Evolutionary conservation across 2,797 vertebrate genomes (phyloP), one percentile per base, ranked within the genome.

Genomic region (Ptychadena robeensis): DNA sequence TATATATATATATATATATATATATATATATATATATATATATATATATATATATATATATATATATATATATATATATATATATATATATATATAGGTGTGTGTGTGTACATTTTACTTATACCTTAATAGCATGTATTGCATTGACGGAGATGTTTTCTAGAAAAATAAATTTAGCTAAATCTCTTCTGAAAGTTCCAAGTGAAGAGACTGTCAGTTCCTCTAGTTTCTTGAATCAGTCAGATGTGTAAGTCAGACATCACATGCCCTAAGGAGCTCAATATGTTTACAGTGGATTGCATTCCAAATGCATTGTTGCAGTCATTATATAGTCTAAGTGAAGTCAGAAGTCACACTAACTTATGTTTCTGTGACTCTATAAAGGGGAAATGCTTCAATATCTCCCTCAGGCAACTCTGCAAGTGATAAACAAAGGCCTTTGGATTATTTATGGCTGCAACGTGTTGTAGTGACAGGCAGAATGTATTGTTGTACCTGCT

Each of bases 211-310:
- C 28, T 69, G 53, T 71, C 48, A 63, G 10, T 75, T 44, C 57
- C n/a, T 59, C 48, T 38, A 48, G 67, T 67, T 79, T 44, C 25
- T 63, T 48, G 65, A 68, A 59, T 82, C 64, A 76, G 4, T 70
- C 66, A 59, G 53, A 75, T 82, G 25, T 30, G 57, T 34, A 78
- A 38, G 31, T 38, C 61, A 78, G 53, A 53, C 66, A 65, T 63
- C 34, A 70, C 57, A 72, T 28, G 81, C 37, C 67, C 57, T 77
- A 32, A 71, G 73, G 53, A 48, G 35, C 28, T 68, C 73, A 64
- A 53, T 64, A 66, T 72, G 59, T 65, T 65, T 18, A 78, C 18
- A 78, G 57, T 71, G 44, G 9, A 82, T 72, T 77, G 59, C 38
- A 71, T 71, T 65, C 69, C 59, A n/a, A 25, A 6, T 78, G 57